Base-by-base conservation (phyloP, 2,113 vertebrate species). In the Arothron firmamentum region DNA sequence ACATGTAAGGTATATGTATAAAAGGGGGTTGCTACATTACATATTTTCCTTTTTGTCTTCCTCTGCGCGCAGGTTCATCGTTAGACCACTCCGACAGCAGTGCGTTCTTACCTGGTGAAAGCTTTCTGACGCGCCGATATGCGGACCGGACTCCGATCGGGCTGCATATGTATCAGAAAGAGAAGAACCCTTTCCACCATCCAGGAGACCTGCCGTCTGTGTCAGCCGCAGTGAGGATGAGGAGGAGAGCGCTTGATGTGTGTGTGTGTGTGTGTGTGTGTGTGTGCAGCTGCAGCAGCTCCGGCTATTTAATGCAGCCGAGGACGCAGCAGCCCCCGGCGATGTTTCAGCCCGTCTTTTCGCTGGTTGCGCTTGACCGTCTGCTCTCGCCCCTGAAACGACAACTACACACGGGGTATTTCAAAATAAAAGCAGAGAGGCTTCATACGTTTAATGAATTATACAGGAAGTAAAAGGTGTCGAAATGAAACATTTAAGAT, bases 241-340 rank as follows among this genome's bases (percentile, higher is more conserved):
- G 62, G 8, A 65, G 47, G 52, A 69, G 70, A 78, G 70, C 18
- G 65, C 85, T 70, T 67, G 83, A 74, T 81, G 84, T 63, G 75
- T 74, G 74, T 66, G 79, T 74, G 74, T 66, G 79, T 74, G 74
- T 66, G 79, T n/a, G n/a, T 81, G 84, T 63, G 75, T 81, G 84
- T 63, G 75, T 74, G 74, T 66, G 79, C 80, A 80, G 88, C 77
- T 81, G 88, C 86, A 7, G 82, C 79, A 84, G 79, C 81, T 82
- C 84, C 65, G 48, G 82, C 75, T 76, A 38, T 38, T 76, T 81
- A 89, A 88, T 81, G 88, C 78, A 59, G 70, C 75, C 78, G 63
- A 78, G 78, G 83, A 82, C 62, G 48, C 83, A 69, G 62, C 85
- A 80, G 70, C 79, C 65, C 69, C 74, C 68, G 62, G 65, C 78